Evolutionary conservation across 2,888 invertebrate species (phyloP), one percentile per base, ranked within the genome.

Genomic region (Sepioteuthis lessoniana): DNA sequence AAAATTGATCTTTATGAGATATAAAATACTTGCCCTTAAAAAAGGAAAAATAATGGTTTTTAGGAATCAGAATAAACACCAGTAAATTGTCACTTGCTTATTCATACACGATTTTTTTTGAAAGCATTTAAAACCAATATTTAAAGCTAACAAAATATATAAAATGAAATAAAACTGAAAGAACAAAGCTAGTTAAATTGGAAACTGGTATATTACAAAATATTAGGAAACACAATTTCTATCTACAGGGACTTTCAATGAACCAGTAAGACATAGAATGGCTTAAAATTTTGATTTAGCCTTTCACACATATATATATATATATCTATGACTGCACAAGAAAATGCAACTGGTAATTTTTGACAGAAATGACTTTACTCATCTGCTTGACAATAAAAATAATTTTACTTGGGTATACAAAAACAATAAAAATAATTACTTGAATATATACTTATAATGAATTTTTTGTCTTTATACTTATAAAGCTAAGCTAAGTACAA

Each of bases 121-220:
- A 76, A 76, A 76, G n/a, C 76, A 76, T 76, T 76, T 76, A 76
- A 76, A n/a, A 28, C n/a, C n/a, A 35, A 55, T 55, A 21, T 35
- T 35, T 76, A n/a, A n/a, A n/a, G 10, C n/a, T 76, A n/a, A 76
- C n/a, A 76, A 55, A 55, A 55, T 76, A n/a, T 7, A 28, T 28
- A 60, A 60, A 60, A 7, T 55, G 21, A 60, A 60, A 60, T 7
- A 31, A 76, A 35, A 76, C 13, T n/a, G n/a, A n/a, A n/a, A n/a
- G 76, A 76, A 76, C 76, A 76, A 76, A 76, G 76, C 76, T 76
- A 76, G 76, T 76, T 76, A 76, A 76, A 76, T n/a, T 76, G 76
- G n/a, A 76, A n/a, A n/a, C 16, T 76, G 76, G 76, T 76, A 76
- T 76, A 76, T 76, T 76, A 76, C 13, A 35, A 76, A 76, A n/a